Evolutionary conservation across 2,113 vertebrate species (phyloP), one percentile per base, ranked within the genome.

Genomic region (Ginglymostoma cirratum): DNA sequence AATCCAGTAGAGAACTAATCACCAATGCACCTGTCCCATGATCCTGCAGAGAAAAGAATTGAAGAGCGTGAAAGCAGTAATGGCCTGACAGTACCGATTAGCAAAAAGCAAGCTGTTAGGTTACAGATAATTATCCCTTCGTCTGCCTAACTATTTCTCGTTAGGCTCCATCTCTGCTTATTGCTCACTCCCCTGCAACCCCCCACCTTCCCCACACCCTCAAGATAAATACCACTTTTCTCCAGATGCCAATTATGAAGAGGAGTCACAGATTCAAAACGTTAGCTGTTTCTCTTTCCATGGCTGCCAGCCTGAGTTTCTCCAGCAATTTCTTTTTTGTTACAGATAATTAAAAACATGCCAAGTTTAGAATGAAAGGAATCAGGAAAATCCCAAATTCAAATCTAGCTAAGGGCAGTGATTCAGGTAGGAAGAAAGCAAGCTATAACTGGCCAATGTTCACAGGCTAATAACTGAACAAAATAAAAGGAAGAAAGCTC

Each of bases 1-100:
- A 99, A 98, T 99, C 99, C 98, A 99, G 97, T 96, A 99, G 98
- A 0, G 99, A 98, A 98, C 99, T 99, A 98, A 99, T 99, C 96
- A 99, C 99, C 96, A 99, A 98, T 95, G 99, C 99, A 97, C 99
- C 99, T 19, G 99, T 99, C 96, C 99, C 99, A 96, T 99, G 98
- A 96, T 98, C 99, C 99, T 99, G 97, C 96, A 97, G 97, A 96
- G 97, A 96, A 96, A 96, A 45, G 55, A 55, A 96, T 45, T 21
- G n/a, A 23, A 69, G 0, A 69, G 24, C 65, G 8, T 94, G 66
- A 69, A 19, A 45, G 27, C 92, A 69, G n/a, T 14, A 65, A 14
- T 19, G 52, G 86, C 24, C 86, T 89, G 42, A 52, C 24, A 34
- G 0, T n/a, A 38, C 15, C 19, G 38, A 83, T 45, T 42, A 19